Conservation (phyloP, 2,888 invertebrate species). For the Anticlea derivata region DNA sequence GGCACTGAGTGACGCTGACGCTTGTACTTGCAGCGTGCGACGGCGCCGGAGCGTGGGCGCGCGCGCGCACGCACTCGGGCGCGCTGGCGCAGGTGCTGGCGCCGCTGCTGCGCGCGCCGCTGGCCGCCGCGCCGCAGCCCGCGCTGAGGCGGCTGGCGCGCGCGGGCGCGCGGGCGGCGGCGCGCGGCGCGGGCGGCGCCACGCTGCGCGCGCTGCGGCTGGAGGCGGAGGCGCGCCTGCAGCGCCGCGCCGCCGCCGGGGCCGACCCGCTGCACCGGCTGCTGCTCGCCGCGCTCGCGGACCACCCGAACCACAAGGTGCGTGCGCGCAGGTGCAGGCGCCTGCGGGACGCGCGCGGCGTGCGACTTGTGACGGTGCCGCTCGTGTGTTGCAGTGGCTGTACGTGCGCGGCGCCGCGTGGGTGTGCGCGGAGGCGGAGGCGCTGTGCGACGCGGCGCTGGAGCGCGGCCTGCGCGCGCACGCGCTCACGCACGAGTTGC, state of each 20-base stretch:
- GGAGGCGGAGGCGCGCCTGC: slow-evolving; percentile 38
- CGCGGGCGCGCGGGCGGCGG: slow-evolving; percentile 22
- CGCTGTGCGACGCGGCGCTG: slow-evolving; percentile 89
- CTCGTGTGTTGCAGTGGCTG: slow-evolving; percentile 42
- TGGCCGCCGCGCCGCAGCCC: slow-evolving; percentile 26
- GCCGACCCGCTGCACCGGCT: slow-evolving; percentile 33
- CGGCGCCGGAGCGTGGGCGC: slow-evolving; percentile 25
- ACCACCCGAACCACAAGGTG: slow-evolving; percentile 53
- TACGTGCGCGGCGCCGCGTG: slow-evolving; percentile 61
- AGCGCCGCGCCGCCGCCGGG: too few relatives aligned
- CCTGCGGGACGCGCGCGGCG: not conserved
- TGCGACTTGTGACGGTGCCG: not conserved
- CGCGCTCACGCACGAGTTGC: slow-evolving; percentile 89
- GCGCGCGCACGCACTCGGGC: slow-evolving; percentile 24
- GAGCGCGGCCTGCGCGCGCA: slow-evolving; percentile 90
- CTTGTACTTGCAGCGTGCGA: too few relatives aligned
- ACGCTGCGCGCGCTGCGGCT: slow-evolving; percentile 38
- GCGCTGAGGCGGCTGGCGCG: slow-evolving; percentile 26
- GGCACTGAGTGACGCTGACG: slow-evolving; percentile 13
- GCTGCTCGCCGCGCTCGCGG: slow-evolving; percentile 79
- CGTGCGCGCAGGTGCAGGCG: not conserved
- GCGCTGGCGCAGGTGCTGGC: slow-evolving; percentile 44
- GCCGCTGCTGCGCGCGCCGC: slow-evolving; percentile 42
- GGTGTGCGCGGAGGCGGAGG: slow-evolving; percentile 81
- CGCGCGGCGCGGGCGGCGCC: slow-evolving; percentile 25